A percentile compares a stretch with the other conserved stretches of the same genome.
Evolutionary conservation across 2,797 vertebrate species (phyloP).

Genomic region (Percopsis omiscomaycus): DNA sequence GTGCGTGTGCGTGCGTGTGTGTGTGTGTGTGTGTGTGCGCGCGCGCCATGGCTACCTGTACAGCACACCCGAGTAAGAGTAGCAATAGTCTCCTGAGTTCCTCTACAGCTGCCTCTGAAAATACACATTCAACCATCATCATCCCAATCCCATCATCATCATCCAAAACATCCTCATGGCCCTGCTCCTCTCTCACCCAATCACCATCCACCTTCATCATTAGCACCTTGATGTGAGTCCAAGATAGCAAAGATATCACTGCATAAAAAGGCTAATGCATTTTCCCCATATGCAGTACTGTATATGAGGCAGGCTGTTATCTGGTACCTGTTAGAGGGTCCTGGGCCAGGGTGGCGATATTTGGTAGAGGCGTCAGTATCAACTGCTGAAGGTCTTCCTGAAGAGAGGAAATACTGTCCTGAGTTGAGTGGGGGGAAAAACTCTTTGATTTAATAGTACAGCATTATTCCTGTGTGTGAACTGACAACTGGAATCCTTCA

Average conservation of each 20-base stretch:
- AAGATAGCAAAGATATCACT: conserved; percentile 55
- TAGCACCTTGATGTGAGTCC: conserved; percentile 62
- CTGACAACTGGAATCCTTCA: too few species aligned
- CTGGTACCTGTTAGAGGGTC: conserved; percentile 87
- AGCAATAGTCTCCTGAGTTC: conserved; percentile 83
- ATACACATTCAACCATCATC: conserved; percentile 59
- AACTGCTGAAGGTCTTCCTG: conserved; percentile 90
- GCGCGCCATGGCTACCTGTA: conserved; percentile 79
- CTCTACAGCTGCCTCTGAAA: conserved; percentile 82
- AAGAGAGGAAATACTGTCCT: conserved; percentile 16
- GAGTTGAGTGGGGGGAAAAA: neutral
- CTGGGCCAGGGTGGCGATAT: conserved; percentile 82
- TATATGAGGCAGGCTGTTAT: conserved; percentile 40
- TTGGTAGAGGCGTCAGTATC: conserved; percentile 85
- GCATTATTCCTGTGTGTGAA: neutral
- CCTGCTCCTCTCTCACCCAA: neutral
- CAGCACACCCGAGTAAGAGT: conserved; percentile 86
- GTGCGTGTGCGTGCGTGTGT: conserved; percentile 3
- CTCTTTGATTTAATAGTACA: neutral
- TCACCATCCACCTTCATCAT: conserved; percentile 42
- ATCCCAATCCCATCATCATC: conserved; percentile 48
- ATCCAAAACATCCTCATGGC: neutral
- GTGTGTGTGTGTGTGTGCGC: conserved; percentile 6
- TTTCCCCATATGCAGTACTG: neutral
- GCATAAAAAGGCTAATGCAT: conserved; percentile 7